These are phyloP conservation scores for Poeciliopsis presidionis DNA, from an alignment of 2,797 vertebrate genomes.

Conservation along the genomic window DNA sequence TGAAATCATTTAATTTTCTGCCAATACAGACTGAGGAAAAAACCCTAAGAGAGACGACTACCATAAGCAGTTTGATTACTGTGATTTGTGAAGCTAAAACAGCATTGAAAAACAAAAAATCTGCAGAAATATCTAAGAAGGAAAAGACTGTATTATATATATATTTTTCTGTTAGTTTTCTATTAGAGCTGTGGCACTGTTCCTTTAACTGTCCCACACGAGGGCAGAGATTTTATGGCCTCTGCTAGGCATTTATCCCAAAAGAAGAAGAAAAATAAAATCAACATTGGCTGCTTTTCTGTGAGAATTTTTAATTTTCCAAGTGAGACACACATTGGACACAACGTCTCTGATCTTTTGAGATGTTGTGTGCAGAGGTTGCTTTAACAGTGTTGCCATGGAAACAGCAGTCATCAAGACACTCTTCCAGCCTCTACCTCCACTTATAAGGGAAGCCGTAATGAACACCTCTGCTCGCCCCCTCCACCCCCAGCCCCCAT, in stretches of 20 bases:
- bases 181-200: neutral
- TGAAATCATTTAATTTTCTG: conserved; percentile 15
- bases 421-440: conserved; percentile 64
- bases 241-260: neutral
- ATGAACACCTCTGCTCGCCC: conserved; percentile 55
- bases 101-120: neutral
- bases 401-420: conserved; percentile 81
- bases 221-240: neutral
- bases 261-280: neutral
- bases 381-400: conserved; percentile 76
- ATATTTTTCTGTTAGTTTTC: neutral
- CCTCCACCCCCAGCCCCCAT: neutral
- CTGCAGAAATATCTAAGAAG: neutral
- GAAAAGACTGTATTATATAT: neutral
- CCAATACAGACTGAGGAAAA: neutral
- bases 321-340: conserved; percentile 55
- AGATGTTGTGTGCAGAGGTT: conserved; percentile 74
- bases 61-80: neutral
- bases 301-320: conserved; percentile 1
- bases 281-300: neutral
- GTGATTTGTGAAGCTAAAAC: conserved; percentile 3
- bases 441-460: conserved; percentile 69
- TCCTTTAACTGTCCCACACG: neutral
- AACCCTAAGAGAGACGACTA: neutral
- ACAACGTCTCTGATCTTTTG: conserved; percentile 69